Evolutionary conservation across 2,113 vertebrate genomes (phyloP).

Genomic region (Bungarus multicinctus): DNA sequence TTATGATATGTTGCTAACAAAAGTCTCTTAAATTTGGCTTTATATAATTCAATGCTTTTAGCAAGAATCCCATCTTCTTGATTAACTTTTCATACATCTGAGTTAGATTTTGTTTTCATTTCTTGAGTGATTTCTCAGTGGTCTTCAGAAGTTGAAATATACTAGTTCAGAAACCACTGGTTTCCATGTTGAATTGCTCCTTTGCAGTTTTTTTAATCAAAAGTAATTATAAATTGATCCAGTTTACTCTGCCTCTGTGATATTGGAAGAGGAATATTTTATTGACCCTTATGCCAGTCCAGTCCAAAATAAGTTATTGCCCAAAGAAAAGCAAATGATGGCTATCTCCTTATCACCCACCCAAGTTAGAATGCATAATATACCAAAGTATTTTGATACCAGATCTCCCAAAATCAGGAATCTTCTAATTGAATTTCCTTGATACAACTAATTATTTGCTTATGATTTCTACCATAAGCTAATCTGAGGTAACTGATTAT

Average conservation of each 20-base stretch:
- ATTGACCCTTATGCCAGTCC: not conserved
- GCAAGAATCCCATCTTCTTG: not conserved
- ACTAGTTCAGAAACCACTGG: not conserved
- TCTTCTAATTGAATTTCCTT: not conserved
- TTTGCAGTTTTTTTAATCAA: not conserved
- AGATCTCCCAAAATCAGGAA: not conserved
- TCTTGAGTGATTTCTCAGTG: not conserved
- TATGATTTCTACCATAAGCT: not conserved
- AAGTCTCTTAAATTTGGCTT: not conserved
- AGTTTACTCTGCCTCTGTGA: not conserved
- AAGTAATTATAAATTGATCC: not conserved
- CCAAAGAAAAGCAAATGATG: not conserved
- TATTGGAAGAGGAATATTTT: not conserved
- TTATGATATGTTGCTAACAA: not conserved
- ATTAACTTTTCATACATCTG: not conserved
- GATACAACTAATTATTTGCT: not conserved
- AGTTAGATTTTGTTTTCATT: not conserved
- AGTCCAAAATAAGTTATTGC: not conserved
- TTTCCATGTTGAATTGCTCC: not conserved
- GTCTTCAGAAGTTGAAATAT: not conserved
- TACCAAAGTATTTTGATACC: not conserved
- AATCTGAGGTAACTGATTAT: not conserved
- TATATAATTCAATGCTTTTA: not conserved
- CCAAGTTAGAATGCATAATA: not conserved
- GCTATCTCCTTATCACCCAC: not conserved